phyloP scores from a whole-genome alignment of 2,888 invertebrate species.

The Dryadula phaetusa region DNA sequence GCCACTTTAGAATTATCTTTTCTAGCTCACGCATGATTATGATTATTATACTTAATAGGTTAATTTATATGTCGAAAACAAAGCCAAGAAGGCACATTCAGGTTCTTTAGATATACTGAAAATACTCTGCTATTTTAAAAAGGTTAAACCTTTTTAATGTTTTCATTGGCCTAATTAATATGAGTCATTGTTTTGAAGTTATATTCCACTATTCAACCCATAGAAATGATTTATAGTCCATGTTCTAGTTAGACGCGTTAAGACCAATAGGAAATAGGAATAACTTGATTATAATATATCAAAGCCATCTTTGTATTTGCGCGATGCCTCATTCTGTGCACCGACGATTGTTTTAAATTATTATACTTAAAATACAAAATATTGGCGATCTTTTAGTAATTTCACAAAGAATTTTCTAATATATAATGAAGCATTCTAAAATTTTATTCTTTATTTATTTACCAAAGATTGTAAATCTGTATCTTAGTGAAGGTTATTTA shows the following conservation, averaged over 20 bases:
- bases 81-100: background rate
- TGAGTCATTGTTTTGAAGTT: background rate
- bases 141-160: background rate
- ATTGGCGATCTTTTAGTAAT: too few relatives aligned
- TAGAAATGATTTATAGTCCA: constrained; percentile 11
- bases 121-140: background rate
- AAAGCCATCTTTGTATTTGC: background rate
- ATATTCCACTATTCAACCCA: constrained; percentile 14
- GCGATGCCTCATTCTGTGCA: background rate
- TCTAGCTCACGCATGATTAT: background rate
- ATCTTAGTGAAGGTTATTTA: too few relatives aligned
- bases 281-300: constrained; percentile 5
- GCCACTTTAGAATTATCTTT: constrained; percentile 10
- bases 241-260: background rate
- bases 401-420: too few relatives aligned
- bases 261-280: background rate
- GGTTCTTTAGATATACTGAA: background rate
- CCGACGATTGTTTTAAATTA: background rate
- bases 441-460: too few relatives aligned
- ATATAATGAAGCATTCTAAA: too few relatives aligned
- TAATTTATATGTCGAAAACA: background rate
- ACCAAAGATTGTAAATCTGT: too few relatives aligned
- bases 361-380: too few relatives aligned
- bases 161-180: background rate
- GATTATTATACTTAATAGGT: background rate